These are phyloP conservation scores for Epizoanthus rinbou DNA, from an alignment of 92 coral and sea anemone species.

Conservation along the genomic window DNA sequence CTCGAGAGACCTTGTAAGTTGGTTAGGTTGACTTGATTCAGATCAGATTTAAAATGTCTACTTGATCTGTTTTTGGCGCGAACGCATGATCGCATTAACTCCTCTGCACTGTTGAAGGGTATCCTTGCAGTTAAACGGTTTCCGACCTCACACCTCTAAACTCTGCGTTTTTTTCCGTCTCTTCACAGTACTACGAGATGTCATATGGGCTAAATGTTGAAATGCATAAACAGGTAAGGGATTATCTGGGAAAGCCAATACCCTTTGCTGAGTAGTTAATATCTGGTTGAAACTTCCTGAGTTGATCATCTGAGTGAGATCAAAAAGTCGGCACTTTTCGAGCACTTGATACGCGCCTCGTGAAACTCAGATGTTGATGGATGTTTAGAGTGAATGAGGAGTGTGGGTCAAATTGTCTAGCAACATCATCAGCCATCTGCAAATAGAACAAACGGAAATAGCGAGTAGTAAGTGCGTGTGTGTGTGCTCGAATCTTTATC, in stretches of 20 bases:
- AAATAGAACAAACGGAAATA: constrained; percentile 74
- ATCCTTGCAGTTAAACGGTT: constrained; percentile 58
- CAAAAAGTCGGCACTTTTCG: constrained; percentile 64
- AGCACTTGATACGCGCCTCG: constrained; percentile 65
- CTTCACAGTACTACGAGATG: constrained; percentile 98
- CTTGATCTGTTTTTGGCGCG: constrained; percentile 32
- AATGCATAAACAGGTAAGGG: constrained; percentile 97
- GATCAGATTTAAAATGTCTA: constrained; percentile 31
- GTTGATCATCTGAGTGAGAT: constrained; percentile 67
- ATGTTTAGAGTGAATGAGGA: constrained; percentile 34
- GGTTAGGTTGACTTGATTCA: constrained; percentile 11
- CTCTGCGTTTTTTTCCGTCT: constrained; percentile 48
- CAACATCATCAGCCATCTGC: constrained; percentile 48
- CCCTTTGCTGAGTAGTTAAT: constrained; percentile 50
- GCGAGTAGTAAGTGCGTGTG: constrained; percentile 54
- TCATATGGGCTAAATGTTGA: constrained; percentile 99
- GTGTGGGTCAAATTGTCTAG: constrained; percentile 72
- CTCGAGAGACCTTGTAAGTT: constrained; percentile 41
- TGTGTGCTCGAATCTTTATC: constrained; percentile 59
- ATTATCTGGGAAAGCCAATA: constrained; percentile 57
- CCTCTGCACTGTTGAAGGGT: constrained; percentile 45
- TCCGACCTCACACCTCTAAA: constrained; percentile 57
- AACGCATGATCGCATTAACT: constrained; percentile 41
- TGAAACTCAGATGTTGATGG: constrained; percentile 73
- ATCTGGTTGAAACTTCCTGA: constrained; percentile 56